Evolutionary conservation across 2,888 invertebrate genomes (phyloP).

Genomic region (Branchellion lobata): DNA sequence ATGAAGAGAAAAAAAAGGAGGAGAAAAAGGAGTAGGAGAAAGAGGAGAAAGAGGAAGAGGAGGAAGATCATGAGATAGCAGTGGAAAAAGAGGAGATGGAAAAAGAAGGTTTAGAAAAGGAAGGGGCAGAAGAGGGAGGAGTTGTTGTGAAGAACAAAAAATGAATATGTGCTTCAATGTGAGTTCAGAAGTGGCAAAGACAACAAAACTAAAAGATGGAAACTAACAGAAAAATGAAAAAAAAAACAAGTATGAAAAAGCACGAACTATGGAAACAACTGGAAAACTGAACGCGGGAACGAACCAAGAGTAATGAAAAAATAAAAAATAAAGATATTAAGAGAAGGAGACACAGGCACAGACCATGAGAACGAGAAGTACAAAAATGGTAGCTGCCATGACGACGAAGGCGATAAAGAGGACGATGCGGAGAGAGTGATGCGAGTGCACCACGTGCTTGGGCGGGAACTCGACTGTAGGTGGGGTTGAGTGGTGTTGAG

Average conservation of each 20-base stretch:
- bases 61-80: neutral
- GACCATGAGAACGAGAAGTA: neutral
- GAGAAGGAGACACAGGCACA: neutral
- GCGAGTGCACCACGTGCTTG: neutral
- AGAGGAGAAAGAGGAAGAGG: neutral
- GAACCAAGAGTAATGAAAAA: too few relatives aligned
- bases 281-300: too few relatives aligned
- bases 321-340: too few relatives aligned
- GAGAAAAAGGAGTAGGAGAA: too few relatives aligned
- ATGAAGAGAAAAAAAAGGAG: too few relatives aligned
- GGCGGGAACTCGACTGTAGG: neutral
- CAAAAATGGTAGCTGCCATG: slow-evolving; percentile 10
- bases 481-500: neutral
- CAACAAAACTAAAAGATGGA: too few relatives aligned
- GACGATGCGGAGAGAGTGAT: neutral
- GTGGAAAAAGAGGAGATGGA: neutral
- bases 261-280: neutral
- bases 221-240: too few relatives aligned
- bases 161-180: too few relatives aligned
- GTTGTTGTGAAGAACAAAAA: too few relatives aligned
- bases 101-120: neutral
- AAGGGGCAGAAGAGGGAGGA: too few relatives aligned
- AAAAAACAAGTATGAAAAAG: neutral
- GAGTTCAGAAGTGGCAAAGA: too few relatives aligned
- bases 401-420: neutral